These are phyloP conservation scores for Proisotoma minuta DNA, from an alignment of 2,888 invertebrate species.

Conservation along the genomic window DNA sequence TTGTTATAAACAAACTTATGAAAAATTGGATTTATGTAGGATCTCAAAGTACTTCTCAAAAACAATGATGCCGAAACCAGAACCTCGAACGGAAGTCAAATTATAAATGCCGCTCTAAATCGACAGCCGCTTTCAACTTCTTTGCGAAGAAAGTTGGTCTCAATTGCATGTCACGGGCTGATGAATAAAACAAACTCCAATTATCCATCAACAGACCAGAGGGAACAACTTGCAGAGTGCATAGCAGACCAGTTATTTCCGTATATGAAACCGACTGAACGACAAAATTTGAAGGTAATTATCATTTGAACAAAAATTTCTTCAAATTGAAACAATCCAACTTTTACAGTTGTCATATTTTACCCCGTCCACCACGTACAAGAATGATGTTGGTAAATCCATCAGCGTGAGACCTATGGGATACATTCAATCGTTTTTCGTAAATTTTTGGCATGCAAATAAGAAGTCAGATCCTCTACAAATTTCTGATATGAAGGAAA, in stretches of 20 bases:
- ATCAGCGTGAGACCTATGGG: slow-evolving; percentile 10
- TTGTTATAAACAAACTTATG: too few relatives aligned
- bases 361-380: slow-evolving; percentile 1
- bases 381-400: slow-evolving; percentile 1
- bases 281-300: background rate
- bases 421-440: slow-evolving; percentile 9
- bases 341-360: slow-evolving; percentile 11
- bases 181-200: slow-evolving; percentile 5
- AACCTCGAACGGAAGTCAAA: background rate
- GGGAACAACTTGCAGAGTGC: slow-evolving; percentile 2
- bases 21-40: background rate
- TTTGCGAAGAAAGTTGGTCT: background rate
- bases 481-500: too few relatives aligned
- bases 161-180: background rate
- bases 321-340: background rate
- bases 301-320: background rate
- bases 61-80: background rate
- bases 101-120: background rate
- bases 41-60: background rate
- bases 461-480: background rate
- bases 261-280: background rate
- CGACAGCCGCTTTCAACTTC: background rate
- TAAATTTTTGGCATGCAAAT: slow-evolving; percentile 8
- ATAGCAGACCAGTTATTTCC: background rate
- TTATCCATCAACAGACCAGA: slow-evolving; percentile 3